These are phyloP conservation scores for Odobenus rosmarus DNA, from an alignment of 2,113 vertebrate genomes.

Conservation along the genomic window DNA sequence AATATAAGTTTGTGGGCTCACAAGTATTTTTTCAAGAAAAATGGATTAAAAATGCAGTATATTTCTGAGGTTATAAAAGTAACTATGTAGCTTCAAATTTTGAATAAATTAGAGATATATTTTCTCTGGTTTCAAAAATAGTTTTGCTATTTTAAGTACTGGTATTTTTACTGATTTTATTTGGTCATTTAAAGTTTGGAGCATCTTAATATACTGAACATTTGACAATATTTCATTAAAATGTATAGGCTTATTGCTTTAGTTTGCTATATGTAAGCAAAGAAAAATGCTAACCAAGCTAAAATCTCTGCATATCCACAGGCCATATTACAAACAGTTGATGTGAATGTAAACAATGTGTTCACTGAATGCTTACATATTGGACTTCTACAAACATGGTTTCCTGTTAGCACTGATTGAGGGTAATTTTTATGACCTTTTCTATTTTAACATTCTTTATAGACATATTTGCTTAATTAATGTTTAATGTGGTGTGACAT, in stretches of 20 bases:
- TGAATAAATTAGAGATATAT: not conserved
- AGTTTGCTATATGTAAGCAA: not conserved
- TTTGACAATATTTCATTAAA: not conserved
- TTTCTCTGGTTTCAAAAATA: not conserved
- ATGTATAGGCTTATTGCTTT: not conserved
- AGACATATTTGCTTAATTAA: not conserved
- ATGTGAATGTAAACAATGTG: constrained; percentile 54
- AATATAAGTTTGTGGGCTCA: not conserved
- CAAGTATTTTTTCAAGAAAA: not conserved
- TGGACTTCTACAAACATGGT: constrained; percentile 79
- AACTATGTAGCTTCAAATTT: not conserved
- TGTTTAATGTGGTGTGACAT: not conserved
- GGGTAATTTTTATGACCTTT: constrained; percentile 68
- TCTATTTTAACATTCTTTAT: not conserved
- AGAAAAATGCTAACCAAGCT: not conserved
- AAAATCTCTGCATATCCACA: not conserved
- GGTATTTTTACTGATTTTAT: not conserved
- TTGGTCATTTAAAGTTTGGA: not conserved
- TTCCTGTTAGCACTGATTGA: constrained; percentile 48
- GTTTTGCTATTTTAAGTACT: not conserved
- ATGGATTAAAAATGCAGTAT: not conserved
- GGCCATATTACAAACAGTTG: constrained; percentile 69
- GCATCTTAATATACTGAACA: not conserved
- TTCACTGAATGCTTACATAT: constrained; percentile 76
- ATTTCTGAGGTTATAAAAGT: not conserved